These are phyloP conservation scores for Trissolcus basalis DNA, from an alignment of 1,140 invertebrate species.

Conservation along the genomic window DNA sequence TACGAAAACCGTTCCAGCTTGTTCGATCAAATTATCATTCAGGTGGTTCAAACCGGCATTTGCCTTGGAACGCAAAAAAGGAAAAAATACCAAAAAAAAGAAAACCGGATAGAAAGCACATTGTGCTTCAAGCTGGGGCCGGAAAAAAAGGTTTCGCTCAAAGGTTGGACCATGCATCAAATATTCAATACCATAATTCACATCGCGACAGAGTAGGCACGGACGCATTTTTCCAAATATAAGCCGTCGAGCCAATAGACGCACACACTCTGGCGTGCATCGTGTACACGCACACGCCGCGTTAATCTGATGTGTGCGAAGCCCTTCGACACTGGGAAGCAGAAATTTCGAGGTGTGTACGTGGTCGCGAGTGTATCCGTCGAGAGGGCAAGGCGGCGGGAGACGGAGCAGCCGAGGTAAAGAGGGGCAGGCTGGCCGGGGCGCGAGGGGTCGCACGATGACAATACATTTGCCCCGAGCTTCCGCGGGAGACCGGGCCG, in stretches of 20 bases:
- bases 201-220: conserved; percentile 32
- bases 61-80: no score
- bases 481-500: conserved; percentile 45
- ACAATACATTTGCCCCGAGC: conserved; percentile 62
- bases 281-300: conserved; percentile 5
- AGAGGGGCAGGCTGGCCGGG: conserved; percentile 32
- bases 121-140: conserved; percentile 11
- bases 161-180: conserved; percentile 46
- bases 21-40: no score
- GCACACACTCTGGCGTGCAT: conserved; percentile 7
- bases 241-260: conserved; percentile 41
- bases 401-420: conserved; percentile 57
- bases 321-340: conserved; percentile 64
- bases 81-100: conserved; percentile 18
- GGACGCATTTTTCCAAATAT: conserved; percentile 49
- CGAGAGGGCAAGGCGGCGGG: conserved; percentile 58
- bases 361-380: conserved; percentile 69
- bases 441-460: conserved; percentile 61
- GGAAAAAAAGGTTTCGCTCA: conserved; percentile 38
- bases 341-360: conserved; percentile 70
- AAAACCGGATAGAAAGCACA: no score
- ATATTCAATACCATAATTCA: conserved; percentile 53
- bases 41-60: no score
- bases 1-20: no score
- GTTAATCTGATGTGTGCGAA: conserved; percentile 36